Conservation (phyloP, 2,888 invertebrate species). For the Cephus runcator region DNA sequence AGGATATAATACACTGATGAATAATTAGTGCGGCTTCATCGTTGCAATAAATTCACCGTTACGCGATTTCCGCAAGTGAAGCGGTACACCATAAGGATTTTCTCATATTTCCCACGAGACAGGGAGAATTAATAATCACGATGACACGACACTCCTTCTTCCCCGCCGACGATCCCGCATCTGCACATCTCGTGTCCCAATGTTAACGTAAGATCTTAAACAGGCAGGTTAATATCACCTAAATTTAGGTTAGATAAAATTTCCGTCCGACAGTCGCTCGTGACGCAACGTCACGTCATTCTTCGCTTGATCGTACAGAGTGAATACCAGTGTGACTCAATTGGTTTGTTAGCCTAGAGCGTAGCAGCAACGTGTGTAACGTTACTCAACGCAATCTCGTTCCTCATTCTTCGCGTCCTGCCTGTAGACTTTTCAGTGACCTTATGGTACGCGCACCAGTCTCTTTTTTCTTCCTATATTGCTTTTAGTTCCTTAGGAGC, state of each 20-base stretch:
- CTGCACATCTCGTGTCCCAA: neutral
- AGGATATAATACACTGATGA: neutral
- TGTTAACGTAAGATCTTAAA: neutral
- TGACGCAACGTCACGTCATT: neutral
- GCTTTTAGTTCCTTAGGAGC: neutral
- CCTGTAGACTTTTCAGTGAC: neutral
- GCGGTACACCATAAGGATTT: neutral
- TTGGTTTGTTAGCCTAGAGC: neutral
- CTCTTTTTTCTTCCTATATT: neutral
- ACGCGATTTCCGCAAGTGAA: neutral
- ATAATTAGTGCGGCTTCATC: neutral
- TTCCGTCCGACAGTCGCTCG: neutral
- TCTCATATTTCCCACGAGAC: neutral
- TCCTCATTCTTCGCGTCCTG: neutral
- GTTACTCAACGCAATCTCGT: neutral
- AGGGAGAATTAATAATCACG: neutral
- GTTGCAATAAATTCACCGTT: neutral
- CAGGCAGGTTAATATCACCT: neutral
- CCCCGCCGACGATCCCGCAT: neutral
- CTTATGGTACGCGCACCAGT: neutral
- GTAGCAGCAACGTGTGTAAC: neutral
- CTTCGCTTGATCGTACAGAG: neutral
- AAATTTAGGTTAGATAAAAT: neutral
- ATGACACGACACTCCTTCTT: neutral
- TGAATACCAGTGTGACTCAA: conserved; percentile 21